A percentile compares a stretch with the other conserved stretches of the same genome.
These are phyloP conservation scores for Takifugu flavidus DNA, from an alignment of 2,113 vertebrate species.

Conservation along the genomic window DNA sequence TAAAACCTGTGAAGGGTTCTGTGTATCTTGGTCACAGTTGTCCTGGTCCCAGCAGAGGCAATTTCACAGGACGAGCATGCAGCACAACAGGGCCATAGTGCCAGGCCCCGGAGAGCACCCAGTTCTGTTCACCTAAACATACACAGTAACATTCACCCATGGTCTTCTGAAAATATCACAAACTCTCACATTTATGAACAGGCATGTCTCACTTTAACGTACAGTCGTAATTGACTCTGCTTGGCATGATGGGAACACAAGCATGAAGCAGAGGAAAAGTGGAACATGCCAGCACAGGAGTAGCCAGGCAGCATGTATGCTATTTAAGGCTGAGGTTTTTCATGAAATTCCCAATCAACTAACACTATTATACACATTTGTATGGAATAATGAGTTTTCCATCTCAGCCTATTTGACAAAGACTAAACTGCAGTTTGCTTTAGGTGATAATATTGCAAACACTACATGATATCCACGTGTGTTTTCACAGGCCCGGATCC, in stretches of 20 bases:
- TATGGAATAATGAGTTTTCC: conserved; percentile 14
- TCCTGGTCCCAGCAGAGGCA: conserved; percentile 73
- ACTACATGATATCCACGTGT: too few species aligned
- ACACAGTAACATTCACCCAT: conserved; percentile 29
- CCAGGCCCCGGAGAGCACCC: conserved; percentile 67
- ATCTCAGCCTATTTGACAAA: too few species aligned
- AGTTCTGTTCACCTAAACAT: conserved; percentile 47
- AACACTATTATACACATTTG: too few species aligned
- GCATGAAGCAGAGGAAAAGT: conserved; percentile 48
- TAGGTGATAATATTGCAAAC: too few species aligned
- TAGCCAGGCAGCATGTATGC: conserved; percentile 15
- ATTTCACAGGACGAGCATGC: conserved; percentile 73
- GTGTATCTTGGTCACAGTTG: conserved; percentile 77
- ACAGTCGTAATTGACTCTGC: conserved; percentile 75
- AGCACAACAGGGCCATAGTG: conserved; percentile 69
- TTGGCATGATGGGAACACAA: conserved; percentile 58
- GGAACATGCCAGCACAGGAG: conserved; percentile 9
- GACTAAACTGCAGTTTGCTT: conserved; percentile 11
- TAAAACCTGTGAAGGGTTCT: conserved; percentile 68
- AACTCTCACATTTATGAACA: conserved; percentile 60
- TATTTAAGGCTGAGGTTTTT: too few species aligned
- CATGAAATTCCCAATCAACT: too few species aligned
- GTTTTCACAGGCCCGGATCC: too few species aligned
- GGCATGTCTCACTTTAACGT: conserved; percentile 65
- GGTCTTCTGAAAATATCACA: conserved; percentile 48